Evolutionary conservation across 2,888 invertebrate species (phyloP).

Genomic region (Ferrisia virgata): DNA sequence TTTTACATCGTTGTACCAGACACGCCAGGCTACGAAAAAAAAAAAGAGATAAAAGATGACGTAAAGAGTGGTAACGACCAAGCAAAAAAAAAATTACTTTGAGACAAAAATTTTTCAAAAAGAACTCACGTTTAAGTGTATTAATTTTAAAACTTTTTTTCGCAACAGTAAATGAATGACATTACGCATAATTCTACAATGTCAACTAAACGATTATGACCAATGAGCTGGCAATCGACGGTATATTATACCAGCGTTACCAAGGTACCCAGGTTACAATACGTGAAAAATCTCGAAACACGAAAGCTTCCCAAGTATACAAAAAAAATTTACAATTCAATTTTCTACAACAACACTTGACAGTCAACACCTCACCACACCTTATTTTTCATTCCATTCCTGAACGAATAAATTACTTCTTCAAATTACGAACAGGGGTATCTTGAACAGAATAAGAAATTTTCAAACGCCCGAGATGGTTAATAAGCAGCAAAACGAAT

Average conservation of each 20-base stretch:
- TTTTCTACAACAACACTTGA: too few species aligned
- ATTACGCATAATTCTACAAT: not conserved
- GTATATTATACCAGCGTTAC: not conserved
- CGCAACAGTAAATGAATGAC: not conserved
- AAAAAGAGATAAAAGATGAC: not conserved
- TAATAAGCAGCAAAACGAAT: not conserved
- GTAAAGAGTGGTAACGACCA: not conserved
- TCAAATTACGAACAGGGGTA: too few species aligned
- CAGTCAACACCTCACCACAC: too few species aligned
- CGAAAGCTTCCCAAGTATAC: not conserved
- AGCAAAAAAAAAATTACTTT: not conserved
- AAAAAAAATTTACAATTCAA: too few species aligned
- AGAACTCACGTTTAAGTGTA: not conserved
- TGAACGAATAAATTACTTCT: not conserved
- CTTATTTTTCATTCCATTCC: too few species aligned
- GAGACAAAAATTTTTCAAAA: too few species aligned
- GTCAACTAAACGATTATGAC: not conserved
- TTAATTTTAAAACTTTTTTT: not conserved
- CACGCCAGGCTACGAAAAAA: not conserved
- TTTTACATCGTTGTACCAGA: not conserved
- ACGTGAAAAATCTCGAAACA: not conserved
- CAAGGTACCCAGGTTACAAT: not conserved
- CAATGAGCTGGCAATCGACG: not conserved
- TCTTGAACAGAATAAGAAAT: not conserved
- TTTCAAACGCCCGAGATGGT: not conserved